These are phyloP conservation scores for Dugesia japonica DNA, from an alignment of 2,888 invertebrate genomes.

Conservation along the genomic window DNA sequence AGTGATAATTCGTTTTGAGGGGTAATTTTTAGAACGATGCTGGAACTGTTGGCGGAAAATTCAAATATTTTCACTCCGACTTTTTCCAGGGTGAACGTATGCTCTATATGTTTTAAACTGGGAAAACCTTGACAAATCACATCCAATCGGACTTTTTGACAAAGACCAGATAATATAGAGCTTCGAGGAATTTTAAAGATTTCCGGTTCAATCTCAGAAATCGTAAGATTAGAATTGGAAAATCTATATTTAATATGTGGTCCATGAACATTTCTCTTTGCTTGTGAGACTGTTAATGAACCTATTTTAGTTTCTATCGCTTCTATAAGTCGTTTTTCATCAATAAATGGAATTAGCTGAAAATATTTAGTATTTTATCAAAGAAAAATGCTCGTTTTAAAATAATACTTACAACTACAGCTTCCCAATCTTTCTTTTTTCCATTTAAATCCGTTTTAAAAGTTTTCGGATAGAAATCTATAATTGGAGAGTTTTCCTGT, in stretches of 20 bases:
- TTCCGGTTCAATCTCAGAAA: background rate
- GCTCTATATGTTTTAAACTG: constrained; percentile 67
- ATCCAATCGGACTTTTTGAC: constrained; percentile 57
- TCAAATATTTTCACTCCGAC: constrained; percentile 74
- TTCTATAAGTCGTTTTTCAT: background rate
- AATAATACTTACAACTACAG: constrained; percentile 26
- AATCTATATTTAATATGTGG: constrained; percentile 68
- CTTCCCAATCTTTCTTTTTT: constrained; percentile 49
- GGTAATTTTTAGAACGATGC: constrained; percentile 57
- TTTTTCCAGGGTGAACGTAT: constrained; percentile 58
- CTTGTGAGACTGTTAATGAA: background rate
- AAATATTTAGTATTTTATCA: background rate
- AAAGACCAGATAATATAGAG: constrained; percentile 53
- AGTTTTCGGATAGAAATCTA: constrained; percentile 29
- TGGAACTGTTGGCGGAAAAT: constrained; percentile 63
- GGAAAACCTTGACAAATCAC: constrained; percentile 77
- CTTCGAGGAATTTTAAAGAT: constrained; percentile 37
- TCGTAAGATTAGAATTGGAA: constrained; percentile 35
- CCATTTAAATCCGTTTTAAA: constrained; percentile 33
- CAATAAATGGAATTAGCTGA: constrained; percentile 15
- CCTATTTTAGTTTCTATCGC: background rate
- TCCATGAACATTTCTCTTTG: constrained; percentile 65
- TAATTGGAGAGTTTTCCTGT: constrained; percentile 53
- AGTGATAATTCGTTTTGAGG: background rate
- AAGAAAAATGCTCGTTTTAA: too few species aligned